A percentile compares a stretch with the other conserved stretches of the same genome.
phyloP scores from a whole-genome alignment of 2,888 invertebrate genomes.

The Camponotus fellah region DNA sequence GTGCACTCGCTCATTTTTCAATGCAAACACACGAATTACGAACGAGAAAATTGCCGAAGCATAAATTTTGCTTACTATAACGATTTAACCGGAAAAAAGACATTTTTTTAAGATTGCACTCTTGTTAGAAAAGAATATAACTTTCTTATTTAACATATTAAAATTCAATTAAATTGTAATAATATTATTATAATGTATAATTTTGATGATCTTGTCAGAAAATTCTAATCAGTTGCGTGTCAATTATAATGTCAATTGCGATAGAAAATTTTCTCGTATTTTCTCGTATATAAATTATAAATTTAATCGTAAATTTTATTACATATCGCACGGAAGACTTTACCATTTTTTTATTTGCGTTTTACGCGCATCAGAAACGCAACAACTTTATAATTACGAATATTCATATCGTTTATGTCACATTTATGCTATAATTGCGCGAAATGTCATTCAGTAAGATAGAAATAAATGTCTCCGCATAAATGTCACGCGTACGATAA shows the following conservation, averaged over 20 bases:
- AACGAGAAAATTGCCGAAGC: conserved; percentile 46
- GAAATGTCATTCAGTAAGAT: conserved; percentile 35
- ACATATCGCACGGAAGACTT: not conserved
- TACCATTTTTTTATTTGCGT: not conserved
- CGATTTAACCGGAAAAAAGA: conserved; percentile 45
- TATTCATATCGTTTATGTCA: conserved; percentile 32
- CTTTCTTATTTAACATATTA: not conserved
- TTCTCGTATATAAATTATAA: not conserved
- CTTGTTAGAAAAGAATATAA: conserved; percentile 16
- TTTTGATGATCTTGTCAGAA: not conserved
- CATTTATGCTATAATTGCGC: conserved; percentile 34
- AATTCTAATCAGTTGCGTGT: not conserved
- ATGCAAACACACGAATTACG: conserved; percentile 53
- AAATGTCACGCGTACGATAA: conserved; percentile 48
- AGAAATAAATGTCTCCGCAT: conserved; percentile 12
- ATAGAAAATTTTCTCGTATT: too few relatives aligned
- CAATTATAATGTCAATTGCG: not conserved
- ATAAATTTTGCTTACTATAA: conserved; percentile 10
- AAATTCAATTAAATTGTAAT: not conserved
- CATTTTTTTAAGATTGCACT: conserved; percentile 14
- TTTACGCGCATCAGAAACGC: too few relatives aligned
- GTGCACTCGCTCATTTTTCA: conserved; percentile 54
- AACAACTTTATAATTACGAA: not conserved
- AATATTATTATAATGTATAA: not conserved
- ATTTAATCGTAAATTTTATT: not conserved